Conservation (phyloP, 35 echinoderm and acorn worm species). For the Holothuria glaberrima region DNA sequence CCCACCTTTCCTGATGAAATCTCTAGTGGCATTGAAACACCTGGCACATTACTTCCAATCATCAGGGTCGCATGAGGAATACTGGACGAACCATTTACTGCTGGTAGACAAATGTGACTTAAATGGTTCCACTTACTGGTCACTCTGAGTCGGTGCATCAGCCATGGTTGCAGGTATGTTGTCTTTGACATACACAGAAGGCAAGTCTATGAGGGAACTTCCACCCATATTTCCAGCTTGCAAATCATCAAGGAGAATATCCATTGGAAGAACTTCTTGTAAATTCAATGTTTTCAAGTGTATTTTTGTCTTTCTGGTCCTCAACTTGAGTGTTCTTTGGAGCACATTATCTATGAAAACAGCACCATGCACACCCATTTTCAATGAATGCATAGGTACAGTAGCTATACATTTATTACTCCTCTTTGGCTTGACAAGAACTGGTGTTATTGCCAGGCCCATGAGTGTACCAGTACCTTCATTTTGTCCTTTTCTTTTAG, state of each 20-base stretch:
- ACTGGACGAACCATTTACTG: neutral
- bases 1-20: neutral
- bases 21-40: slow-evolving; percentile 32
- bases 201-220: slow-evolving; percentile 47
- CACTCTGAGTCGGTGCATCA: slow-evolving; percentile 50
- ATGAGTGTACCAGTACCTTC: neutral
- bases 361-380: slow-evolving; percentile 40
- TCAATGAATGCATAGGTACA: slow-evolving; percentile 62
- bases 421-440: neutral
- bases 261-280: neutral
- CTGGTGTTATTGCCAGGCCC: slow-evolving; percentile 28
- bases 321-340: neutral
- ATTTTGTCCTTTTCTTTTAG: neutral
- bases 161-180: slow-evolving; percentile 51
- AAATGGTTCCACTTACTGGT: slow-evolving; percentile 32
- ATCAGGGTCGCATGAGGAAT: slow-evolving; percentile 45
- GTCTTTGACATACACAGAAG: slow-evolving; percentile 52
- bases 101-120: slow-evolving; percentile 2
- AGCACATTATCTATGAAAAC: neutral
- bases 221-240: slow-evolving; percentile 45
- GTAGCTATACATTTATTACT: slow-evolving; percentile 13
- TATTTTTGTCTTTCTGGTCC: slow-evolving; percentile 19
- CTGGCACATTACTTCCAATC: slow-evolving; percentile 52
- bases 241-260: neutral
- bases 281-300: slow-evolving; percentile 29